phyloP scores from a whole-genome alignment of 2,888 invertebrate genomes.

The Dasypolia templi region DNA sequence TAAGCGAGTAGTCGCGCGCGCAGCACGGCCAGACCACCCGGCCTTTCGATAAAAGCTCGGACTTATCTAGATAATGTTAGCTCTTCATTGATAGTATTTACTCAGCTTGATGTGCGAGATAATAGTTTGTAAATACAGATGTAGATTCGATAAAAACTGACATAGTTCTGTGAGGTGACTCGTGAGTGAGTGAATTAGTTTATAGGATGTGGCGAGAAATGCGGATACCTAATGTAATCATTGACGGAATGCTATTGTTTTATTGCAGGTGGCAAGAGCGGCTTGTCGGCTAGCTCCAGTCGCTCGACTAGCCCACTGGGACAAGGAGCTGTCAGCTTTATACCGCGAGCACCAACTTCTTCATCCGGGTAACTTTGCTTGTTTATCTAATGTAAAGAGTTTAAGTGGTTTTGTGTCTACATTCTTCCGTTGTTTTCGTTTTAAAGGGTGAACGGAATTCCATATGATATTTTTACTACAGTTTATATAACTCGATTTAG shows the following conservation, averaged over 20 bases:
- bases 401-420: slow-evolving; percentile 46
- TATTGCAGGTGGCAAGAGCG: slow-evolving; percentile 85
- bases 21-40: slow-evolving; percentile 80
- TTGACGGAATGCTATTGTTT: slow-evolving; percentile 66
- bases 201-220: slow-evolving; percentile 25
- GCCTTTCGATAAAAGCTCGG: slow-evolving; percentile 76
- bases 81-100: slow-evolving; percentile 75
- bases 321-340: slow-evolving; percentile 86
- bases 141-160: slow-evolving; percentile 50
- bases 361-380: slow-evolving; percentile 88
- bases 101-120: slow-evolving; percentile 74
- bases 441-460: slow-evolving; percentile 14
- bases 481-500: slow-evolving; percentile 18
- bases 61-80: slow-evolving; percentile 76
- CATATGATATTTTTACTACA: not conserved
- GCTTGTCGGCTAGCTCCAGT: slow-evolving; percentile 91
- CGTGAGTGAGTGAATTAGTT: slow-evolving; percentile 38
- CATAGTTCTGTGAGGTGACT: slow-evolving; percentile 15
- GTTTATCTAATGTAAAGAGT: slow-evolving; percentile 51
- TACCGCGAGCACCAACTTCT: slow-evolving; percentile 89
- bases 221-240: slow-evolving; percentile 50
- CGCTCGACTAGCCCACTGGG: slow-evolving; percentile 90
- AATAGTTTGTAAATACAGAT: slow-evolving; percentile 63
- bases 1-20: slow-evolving; percentile 76
- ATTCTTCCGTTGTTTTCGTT: slow-evolving; percentile 38